Conservation (phyloP, 2,888 invertebrate species). For the Zele albiditarsus region DNA sequence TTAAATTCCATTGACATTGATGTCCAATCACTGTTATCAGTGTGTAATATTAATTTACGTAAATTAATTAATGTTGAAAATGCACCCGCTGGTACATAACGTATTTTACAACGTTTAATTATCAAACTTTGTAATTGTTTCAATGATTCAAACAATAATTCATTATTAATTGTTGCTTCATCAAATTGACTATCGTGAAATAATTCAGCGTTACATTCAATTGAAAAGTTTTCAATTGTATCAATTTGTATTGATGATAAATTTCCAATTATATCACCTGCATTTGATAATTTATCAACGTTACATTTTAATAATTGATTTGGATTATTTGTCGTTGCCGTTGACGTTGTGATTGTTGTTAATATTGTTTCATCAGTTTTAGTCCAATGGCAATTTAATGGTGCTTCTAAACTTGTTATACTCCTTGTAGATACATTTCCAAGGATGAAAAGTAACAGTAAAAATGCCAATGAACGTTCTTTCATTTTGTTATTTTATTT, state of each 20-base stretch:
- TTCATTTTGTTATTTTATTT: constrained; percentile 38
- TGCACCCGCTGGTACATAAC: constrained; percentile 82
- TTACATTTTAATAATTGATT: constrained; percentile 79
- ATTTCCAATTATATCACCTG: constrained; percentile 81
- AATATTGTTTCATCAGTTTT: constrained; percentile 66
- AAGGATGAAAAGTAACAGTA: constrained; percentile 53
- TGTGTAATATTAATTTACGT: constrained; percentile 80
- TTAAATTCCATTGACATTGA: constrained; percentile 85
- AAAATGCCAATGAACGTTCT: constrained; percentile 41
- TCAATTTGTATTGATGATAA: constrained; percentile 81
- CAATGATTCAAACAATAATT: constrained; percentile 78
- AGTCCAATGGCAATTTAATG: constrained; percentile 83
- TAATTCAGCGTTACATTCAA: constrained; percentile 84
- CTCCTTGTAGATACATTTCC: constrained; percentile 58
- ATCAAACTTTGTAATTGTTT: constrained; percentile 80
- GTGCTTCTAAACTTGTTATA: constrained; percentile 75
- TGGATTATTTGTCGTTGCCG: constrained; percentile 36
- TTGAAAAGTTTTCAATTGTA: constrained; percentile 79
- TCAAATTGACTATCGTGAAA: constrained; percentile 83
- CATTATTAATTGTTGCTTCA: constrained; percentile 69
- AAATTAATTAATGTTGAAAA: constrained; percentile 81
- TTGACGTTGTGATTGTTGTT: neutral
- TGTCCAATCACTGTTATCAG: constrained; percentile 87
- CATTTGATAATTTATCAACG: constrained; percentile 82
- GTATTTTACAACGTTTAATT: constrained; percentile 86